Evolutionary conservation across 64 coral and sea anemone species (phyloP), one percentile per base, ranked within the genome.

Genomic region (Porites australiensis): DNA sequence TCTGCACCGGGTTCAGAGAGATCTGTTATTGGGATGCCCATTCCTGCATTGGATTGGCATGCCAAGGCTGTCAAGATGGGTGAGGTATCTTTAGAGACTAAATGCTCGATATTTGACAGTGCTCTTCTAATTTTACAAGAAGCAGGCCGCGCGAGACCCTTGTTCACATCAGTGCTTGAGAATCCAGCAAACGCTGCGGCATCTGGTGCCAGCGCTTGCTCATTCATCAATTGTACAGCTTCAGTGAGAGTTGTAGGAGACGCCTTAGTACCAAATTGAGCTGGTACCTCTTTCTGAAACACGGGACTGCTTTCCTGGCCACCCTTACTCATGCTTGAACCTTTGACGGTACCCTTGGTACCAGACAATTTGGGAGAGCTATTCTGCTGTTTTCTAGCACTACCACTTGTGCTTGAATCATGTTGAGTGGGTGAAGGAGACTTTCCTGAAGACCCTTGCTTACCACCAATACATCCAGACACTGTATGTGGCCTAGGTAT

Each of bases 61-160:
- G 92, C 92, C 9, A 98, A 76, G 3, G 92, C 92, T 22, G 95
- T 88, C 51, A 98, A 82, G 68, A 98, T 86, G n/a, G 92, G 60
- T 2, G 95, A 91, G 53, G 92, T 52, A 23, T 88, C 51, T 16
- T 83, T 76, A 22, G 67, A 48, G 61, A 77, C 72, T 77, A 85
- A 81, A 4, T 65, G 70, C 15, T 87, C 93, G 8, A 98, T 94
- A 62, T 91, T 90, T 19, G 89, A 86, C 58, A 98, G 65, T 3
- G 95, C 95, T 44, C 95, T 89, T 45, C 89, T 88, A 18, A 98
- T 88, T 0, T 82, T 98, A 14, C 91, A 76, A n/a, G 87, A 16
- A 10, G 72, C 74, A 27, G 90, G 79, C 1, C 74, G 70, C 9
- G 68, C 55, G 13, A 91, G 79, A 18, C 45, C 81, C 44, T 84